Conservation (phyloP, 2,797 vertebrate genomes). For the Acipenser oxyrinchus region DNA sequence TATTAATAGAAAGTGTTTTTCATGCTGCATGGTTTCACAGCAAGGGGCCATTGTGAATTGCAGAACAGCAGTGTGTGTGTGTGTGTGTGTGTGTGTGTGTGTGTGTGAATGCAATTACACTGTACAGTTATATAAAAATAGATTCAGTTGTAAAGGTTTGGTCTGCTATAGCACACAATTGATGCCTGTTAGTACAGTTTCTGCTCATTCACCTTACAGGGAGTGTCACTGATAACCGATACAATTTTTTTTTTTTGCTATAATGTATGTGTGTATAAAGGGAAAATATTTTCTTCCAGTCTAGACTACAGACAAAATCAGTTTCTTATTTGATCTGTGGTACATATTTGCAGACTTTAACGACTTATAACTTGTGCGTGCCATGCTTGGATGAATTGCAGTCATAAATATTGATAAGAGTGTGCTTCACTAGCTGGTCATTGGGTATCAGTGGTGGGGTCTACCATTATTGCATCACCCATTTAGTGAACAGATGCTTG, state of each 20-base stretch:
- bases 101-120: conserved; percentile 25
- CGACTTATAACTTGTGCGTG: no score
- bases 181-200: conserved; percentile 23
- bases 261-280: no score
- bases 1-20: conserved; percentile 75
- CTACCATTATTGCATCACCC: no score
- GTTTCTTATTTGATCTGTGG: no score
- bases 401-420: no score
- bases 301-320: not conserved
- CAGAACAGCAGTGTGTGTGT: conserved; percentile 13
- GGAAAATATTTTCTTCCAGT: not conserved
- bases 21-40: conserved; percentile 52
- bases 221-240: no score
- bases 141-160: no score
- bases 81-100: conserved; percentile 24
- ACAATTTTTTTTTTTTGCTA: no score
- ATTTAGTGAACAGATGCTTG: not conserved
- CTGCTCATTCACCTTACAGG: conserved; percentile 12
- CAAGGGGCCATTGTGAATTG: conserved; percentile 28
- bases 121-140: conserved; percentile 13
- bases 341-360: no score
- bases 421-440: no score
- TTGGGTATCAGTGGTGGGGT: no score
- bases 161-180: not conserved
- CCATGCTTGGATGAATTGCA: no score